phyloP scores from a whole-genome alignment of 2,888 invertebrate species.

The Ophioninae sp. region DNA sequence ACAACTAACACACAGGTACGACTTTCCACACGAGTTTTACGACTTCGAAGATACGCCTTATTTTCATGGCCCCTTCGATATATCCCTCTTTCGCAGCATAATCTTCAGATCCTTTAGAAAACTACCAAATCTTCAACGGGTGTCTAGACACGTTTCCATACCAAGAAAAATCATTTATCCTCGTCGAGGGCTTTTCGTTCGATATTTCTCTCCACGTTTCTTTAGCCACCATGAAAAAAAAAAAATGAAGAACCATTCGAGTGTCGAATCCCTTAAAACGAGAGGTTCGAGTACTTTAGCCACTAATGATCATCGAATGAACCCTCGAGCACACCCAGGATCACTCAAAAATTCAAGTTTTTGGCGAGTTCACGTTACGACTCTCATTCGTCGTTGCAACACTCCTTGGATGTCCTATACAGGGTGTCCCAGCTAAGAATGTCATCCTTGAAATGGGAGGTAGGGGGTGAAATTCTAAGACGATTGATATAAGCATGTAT shows the following conservation, averaged over 20 bases:
- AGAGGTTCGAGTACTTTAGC: conserved; percentile 17
- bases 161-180: not conserved
- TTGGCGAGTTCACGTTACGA: conserved; percentile 61
- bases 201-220: conserved; percentile 14
- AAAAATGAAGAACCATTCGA: not conserved
- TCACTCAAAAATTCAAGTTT: conserved; percentile 22
- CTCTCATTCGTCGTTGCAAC: conserved; percentile 61
- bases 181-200: conserved; percentile 17
- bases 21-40: no score
- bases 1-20: no score
- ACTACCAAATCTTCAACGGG: conserved; percentile 20
- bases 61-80: conserved; percentile 8
- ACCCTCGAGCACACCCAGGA: conserved; percentile 6
- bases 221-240: not conserved
- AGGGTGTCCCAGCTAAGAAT: no score
- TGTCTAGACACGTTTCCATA: conserved; percentile 36
- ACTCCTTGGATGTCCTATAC: conserved; percentile 34
- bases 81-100: conserved; percentile 18
- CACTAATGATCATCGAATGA: conserved; percentile 59
- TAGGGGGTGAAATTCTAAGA: no score
- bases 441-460: no score
- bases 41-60: conserved; percentile 11
- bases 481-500: no score
- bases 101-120: conserved; percentile 43
- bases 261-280: not conserved